Conservation (phyloP, 1,140 invertebrate genomes). For the Bombus waltoni region DNA sequence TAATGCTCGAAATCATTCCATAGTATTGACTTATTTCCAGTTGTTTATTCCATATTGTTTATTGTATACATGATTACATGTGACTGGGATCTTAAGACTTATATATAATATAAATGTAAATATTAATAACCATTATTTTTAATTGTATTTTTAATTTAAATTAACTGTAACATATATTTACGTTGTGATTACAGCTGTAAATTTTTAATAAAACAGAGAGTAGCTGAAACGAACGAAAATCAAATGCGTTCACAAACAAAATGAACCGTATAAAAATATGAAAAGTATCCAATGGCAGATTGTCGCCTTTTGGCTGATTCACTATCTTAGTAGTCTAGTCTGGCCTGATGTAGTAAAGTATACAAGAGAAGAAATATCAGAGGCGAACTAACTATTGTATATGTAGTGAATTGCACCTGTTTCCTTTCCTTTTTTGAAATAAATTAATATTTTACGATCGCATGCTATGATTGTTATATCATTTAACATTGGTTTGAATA, state of each 20-base stretch:
- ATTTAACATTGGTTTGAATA: background rate
- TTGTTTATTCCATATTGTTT: background rate
- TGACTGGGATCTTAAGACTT: background rate
- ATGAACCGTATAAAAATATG: background rate
- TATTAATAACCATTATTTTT: background rate
- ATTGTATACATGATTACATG: background rate
- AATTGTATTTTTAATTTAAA: conserved; percentile 11
- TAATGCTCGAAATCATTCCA: conserved; percentile 39
- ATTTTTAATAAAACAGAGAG: background rate
- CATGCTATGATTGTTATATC: background rate
- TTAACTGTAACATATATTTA: conserved; percentile 1
- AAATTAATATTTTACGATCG: background rate
- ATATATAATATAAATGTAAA: background rate
- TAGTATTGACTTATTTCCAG: background rate
- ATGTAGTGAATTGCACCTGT: background rate
- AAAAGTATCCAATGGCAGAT: background rate
- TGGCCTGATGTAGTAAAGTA: background rate
- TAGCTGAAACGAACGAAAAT: background rate
- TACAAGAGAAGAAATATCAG: background rate
- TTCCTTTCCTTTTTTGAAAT: background rate
- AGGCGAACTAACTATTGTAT: background rate
- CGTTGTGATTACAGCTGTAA: background rate
- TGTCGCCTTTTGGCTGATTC: background rate
- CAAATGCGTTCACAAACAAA: conserved; percentile 15
- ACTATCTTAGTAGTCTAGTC: background rate